Base-by-base conservation (phyloP, 2,888 invertebrate genomes). In the Sesia apiformis region DNA sequence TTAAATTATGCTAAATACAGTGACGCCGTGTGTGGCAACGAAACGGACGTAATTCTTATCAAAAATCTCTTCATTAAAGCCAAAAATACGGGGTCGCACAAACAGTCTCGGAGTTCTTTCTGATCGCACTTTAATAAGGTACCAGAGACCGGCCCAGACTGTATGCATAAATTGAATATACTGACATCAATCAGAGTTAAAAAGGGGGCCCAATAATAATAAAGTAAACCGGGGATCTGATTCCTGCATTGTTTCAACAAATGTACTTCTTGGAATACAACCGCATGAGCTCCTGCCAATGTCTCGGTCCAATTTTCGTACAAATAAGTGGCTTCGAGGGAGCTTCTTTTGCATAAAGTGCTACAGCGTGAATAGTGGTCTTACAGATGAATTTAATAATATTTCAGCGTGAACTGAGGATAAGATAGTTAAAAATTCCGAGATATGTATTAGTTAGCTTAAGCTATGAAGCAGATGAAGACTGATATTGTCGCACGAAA, bases 201-300 rank as follows among this genome's bases (percentile, higher is more conserved):
- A 70, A 68, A 66, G 41, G 63, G 70, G 67, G 64, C 61, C 72
- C 74, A 77, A 80, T 80, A 76, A 81, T 77, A 78, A 79, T 79
- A 80, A 79, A 79, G 70, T 69, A 69, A 72, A 60, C 66, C 56
- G 58, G 23, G 60, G 66, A 78, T 76, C 72, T 64, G 74, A 75
- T 78, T 73, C 63, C 68, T 67, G 68, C 72, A 78, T 77, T 76
- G 69, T 70, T 67, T 66, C 70, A 63, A 72, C 74, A 69, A 77
- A 76, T 73, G 75, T 64, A 66, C 71, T 80, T 78, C 78, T 72
- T 56, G 67, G 75, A 77, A 79, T 65, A 58, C 65, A 65, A 65
- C 50, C 7, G 50, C 39, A 38, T 38, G 72, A 67, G 69, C 67
- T 63, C 66, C 52, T 4, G 5, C 38, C 50, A 50, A 50, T 50